Evolutionary conservation across 2,888 invertebrate species (phyloP), one percentile per base, ranked within the genome.

Genomic region (Microplitis manilae): DNA sequence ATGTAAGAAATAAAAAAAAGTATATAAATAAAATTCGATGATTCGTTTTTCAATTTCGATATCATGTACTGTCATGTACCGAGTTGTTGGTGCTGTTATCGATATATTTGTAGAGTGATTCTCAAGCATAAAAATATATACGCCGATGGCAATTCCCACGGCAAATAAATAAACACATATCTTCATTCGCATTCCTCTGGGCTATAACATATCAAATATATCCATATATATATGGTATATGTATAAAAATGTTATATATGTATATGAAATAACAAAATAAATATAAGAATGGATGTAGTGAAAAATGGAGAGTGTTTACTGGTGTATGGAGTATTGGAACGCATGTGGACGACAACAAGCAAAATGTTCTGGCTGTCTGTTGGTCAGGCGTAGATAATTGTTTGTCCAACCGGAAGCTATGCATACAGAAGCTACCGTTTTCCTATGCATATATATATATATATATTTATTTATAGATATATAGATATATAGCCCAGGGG

Each of bases 361-460:
- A 85, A 85, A 87, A 83, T 77, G 73, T 80, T 81, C 78, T 83
- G 81, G 83, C 81, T 81, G 81, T 81, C 80, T 82, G 83, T 80
- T 81, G 81, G 83, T 82, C 83, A 83, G 83, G 81, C 81, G 83
- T 82, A 83, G 85, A 84, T 87, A 86, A 88, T 86, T 86, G 87
- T 86, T 87, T 86, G 86, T 84, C 85, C 85, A 84, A 86, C 83
- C 87, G 87, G 87, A 87, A 88, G 86, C 86, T 85, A 83, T 84
- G 85, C 83, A 86, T 80, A 81, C 75, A 76, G 78, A 77, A 69
- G 74, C 74, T 76, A 69, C 73, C 61, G 73, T 65, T 64, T 13
- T 50, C 30, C 50, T 73, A 67, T 75, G 68, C 65, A 77, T n/a
- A n/a, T n/a, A n/a, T n/a, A n/a, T 67, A 50, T 64, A 64, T 64